A percentile compares a stretch with the other conserved stretches of the same genome.
Evolutionary conservation across 1,140 invertebrate genomes (phyloP).

Genomic region (Apolygus lucorum): DNA sequence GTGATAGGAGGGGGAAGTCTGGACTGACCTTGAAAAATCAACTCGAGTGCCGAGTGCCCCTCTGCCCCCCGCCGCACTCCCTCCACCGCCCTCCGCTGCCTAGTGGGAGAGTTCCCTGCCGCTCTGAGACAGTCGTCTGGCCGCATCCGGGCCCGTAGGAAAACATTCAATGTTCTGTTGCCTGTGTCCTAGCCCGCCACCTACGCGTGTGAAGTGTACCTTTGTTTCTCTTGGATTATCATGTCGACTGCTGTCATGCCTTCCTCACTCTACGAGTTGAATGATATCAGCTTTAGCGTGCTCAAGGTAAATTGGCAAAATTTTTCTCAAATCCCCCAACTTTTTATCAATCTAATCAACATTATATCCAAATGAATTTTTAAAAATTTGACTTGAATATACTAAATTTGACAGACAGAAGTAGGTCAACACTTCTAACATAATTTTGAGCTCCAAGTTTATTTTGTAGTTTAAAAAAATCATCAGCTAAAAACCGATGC

Average conservation of each 20-base stretch:
- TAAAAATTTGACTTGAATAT: too few species aligned
- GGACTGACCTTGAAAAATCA: too few species aligned
- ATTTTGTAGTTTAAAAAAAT: too few species aligned
- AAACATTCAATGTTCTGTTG: conserved; percentile 14
- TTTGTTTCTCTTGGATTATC: background rate
- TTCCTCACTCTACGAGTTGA: conserved; percentile 15
- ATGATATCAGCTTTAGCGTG: conserved; percentile 12
- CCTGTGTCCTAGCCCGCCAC: background rate
- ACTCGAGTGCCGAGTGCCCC: too few species aligned
- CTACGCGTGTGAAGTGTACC: conserved; percentile 10
- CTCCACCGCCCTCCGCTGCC: background rate
- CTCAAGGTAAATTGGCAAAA: conserved; percentile 14
- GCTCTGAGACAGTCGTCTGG: background rate
- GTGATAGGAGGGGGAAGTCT: too few species aligned
- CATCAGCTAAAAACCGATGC: too few species aligned
- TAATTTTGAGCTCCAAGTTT: too few species aligned
- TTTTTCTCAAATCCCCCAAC: too few species aligned
- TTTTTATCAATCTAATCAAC: too few species aligned
- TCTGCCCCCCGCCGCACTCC: background rate
- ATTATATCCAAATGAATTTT: too few species aligned
- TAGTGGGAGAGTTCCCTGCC: background rate
- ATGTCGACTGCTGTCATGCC: conserved; percentile 11
- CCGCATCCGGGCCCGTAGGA: conserved; percentile 13
- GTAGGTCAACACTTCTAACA: too few species aligned
- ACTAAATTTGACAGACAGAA: too few species aligned